A percentile compares a stretch with the other conserved stretches of the same genome.
phyloP scores from a whole-genome alignment of 2,113 vertebrate genomes.

The Willisornis vidua region DNA sequence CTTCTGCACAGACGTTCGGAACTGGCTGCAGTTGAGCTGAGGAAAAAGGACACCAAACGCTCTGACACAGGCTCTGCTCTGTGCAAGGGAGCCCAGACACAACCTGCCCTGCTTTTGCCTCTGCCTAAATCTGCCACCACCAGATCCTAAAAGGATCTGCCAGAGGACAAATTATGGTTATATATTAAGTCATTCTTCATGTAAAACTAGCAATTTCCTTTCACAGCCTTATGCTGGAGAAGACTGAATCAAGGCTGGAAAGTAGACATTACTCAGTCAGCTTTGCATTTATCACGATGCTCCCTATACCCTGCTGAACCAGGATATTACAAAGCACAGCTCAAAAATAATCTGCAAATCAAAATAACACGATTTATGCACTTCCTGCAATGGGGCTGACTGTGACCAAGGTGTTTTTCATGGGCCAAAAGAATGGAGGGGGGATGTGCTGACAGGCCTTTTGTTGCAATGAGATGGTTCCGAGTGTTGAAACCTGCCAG shows the following conservation, averaged over 20 bases:
- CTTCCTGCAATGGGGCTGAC: background rate
- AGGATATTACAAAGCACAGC: background rate
- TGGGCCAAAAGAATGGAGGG: slow-evolving; percentile 12
- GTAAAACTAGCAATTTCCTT: slow-evolving; percentile 5
- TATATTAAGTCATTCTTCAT: background rate
- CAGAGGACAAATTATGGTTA: background rate
- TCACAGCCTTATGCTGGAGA: background rate
- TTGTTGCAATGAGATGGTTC: background rate
- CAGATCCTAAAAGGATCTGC: background rate
- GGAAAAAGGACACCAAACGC: background rate
- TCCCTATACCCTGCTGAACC: background rate
- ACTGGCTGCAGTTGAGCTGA: slow-evolving; percentile 46
- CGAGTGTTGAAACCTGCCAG: background rate
- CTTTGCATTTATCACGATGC: background rate
- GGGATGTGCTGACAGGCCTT: slow-evolving; percentile 23
- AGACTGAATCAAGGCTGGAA: background rate
- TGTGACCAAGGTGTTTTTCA: slow-evolving; percentile 18
- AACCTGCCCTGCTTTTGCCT: background rate
- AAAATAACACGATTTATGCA: background rate
- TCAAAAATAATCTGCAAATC: slow-evolving; percentile 20
- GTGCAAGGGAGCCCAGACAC: background rate
- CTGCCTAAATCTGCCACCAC: background rate
- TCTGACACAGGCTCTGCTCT: background rate
- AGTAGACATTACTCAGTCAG: background rate
- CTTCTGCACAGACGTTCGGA: accelerated